Evolutionary conservation across 2,888 invertebrate species (phyloP).

Genomic region (Chloromyia formosa): DNA sequence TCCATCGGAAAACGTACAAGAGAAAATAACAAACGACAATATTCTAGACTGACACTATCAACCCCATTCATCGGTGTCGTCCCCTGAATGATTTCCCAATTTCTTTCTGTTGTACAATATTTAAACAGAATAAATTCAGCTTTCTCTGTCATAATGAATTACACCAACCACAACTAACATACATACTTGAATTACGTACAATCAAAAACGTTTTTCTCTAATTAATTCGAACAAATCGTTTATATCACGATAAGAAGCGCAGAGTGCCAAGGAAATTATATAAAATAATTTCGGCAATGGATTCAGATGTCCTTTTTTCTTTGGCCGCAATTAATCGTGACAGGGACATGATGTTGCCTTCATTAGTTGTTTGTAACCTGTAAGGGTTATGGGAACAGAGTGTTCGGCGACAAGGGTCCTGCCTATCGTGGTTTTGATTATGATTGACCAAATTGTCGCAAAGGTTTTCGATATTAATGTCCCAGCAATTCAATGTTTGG

Average conservation of each 20-base stretch:
- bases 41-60: no score
- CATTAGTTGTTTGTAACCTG: no score
- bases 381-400: no score
- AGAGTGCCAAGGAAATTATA: not conserved
- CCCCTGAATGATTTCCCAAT: no score
- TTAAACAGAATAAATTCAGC: not conserved
- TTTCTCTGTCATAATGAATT: conserved; percentile 5
- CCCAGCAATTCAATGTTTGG: no score
- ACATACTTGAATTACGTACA: conserved; percentile 5
- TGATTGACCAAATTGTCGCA: not conserved
- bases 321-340: not conserved
- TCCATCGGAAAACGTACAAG: no score
- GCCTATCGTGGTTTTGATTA: not conserved
- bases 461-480: no score
- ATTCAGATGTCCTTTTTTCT: no score
- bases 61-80: no score
- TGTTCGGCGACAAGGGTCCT: no score
- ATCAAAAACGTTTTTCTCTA: conserved; percentile 44
- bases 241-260: conserved; percentile 33
- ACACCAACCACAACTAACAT: not conserved
- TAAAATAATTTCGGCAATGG: no score
- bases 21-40: no score
- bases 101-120: not conserved
- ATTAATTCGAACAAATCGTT: conserved; percentile 46
- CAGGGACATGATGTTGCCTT: not conserved